A percentile compares a stretch with the other conserved stretches of the same genome.
These are phyloP conservation scores for Anthopleura xanthogrammica DNA, from an alignment of 92 coral and sea anemone species.

Conservation along the genomic window DNA sequence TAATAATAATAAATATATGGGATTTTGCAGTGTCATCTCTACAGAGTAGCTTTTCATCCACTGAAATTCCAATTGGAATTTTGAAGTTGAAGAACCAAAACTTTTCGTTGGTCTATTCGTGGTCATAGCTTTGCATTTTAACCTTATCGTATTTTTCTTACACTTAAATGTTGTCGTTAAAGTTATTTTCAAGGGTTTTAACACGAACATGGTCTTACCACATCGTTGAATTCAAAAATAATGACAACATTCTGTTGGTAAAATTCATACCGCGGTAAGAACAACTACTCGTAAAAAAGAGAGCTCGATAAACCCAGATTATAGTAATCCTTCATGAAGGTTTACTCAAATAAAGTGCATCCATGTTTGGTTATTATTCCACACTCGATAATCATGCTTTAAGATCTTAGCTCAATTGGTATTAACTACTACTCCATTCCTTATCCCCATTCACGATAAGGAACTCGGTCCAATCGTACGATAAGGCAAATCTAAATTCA, in stretches of 20 bases:
- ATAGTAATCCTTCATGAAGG: not conserved
- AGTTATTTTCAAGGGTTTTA: too few relatives aligned
- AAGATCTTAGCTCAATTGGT: not conserved
- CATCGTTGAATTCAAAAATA: not conserved
- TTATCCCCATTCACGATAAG: constrained; percentile 5
- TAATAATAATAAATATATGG: too few relatives aligned
- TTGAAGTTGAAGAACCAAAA: too few relatives aligned
- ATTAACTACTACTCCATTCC: not conserved
- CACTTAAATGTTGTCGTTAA: too few relatives aligned
- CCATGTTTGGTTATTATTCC: not conserved
- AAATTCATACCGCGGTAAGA: too few relatives aligned
- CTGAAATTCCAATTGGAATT: too few relatives aligned
- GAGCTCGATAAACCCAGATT: not conserved
- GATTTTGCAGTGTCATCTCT: too few relatives aligned
- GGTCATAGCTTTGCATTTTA: too few relatives aligned
- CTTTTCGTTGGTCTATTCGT: too few relatives aligned
- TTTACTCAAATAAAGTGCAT: not conserved
- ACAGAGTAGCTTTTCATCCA: too few relatives aligned
- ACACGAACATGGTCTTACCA: not conserved
- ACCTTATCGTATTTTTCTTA: too few relatives aligned
- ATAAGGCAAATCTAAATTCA: not conserved
- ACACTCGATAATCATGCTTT: not conserved
- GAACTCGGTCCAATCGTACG: not conserved
- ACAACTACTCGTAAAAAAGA: not conserved
- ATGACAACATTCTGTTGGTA: not conserved